Evolutionary conservation across 2,113 vertebrate genomes (phyloP), one percentile per base, ranked within the genome.

Genomic region (Pygoscelis antarcticus): DNA sequence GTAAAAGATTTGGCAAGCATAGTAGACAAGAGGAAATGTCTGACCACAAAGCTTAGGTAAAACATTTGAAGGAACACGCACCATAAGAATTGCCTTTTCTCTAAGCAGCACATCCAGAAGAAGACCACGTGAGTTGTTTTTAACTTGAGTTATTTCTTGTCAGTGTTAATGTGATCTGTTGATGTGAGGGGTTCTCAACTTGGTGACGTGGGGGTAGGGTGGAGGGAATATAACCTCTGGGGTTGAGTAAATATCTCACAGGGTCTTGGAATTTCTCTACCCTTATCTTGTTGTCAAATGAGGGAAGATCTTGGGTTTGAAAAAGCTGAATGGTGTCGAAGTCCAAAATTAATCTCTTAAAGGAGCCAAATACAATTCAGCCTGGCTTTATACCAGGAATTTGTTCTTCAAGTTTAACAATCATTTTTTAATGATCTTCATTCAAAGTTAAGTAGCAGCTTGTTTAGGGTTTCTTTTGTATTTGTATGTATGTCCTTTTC

Each of bases 101-200:
- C 51, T 96, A 93, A 96, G 74, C 91, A 97, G 84, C 81, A 66
- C 29, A 38, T 30, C 66, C 65, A 91, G 94, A 95, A 93, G 92
- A 96, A 94, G 91, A 96, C n/a, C 91, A 95, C 78, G 95, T 97
- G 87, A 96, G 96, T 96, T 87, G 47, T 62, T 94, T 93, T 89
- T 71, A 83, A 90, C 52, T 92, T 93, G 47, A 78, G n/a, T 76
- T 96, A 61, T 68, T 96, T 83, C 23, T 68, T 88, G 7, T 76
- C 49, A 11, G 5, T 69, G 29, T 58, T 76, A 87, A 55, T 66
- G 27, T 62, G 40, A 85, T 69, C n/a, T 71, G 10, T 46, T 84
- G 16, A 29, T 76, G 15, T 58, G 57, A 78, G 20, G 17, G 21
- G 12, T 87, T 89, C 51, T 92, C 30, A 60, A 2, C 0, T 2